These are phyloP conservation scores for Apodemus speciosus DNA, from an alignment of 2,113 vertebrate species.

Conservation along the genomic window DNA sequence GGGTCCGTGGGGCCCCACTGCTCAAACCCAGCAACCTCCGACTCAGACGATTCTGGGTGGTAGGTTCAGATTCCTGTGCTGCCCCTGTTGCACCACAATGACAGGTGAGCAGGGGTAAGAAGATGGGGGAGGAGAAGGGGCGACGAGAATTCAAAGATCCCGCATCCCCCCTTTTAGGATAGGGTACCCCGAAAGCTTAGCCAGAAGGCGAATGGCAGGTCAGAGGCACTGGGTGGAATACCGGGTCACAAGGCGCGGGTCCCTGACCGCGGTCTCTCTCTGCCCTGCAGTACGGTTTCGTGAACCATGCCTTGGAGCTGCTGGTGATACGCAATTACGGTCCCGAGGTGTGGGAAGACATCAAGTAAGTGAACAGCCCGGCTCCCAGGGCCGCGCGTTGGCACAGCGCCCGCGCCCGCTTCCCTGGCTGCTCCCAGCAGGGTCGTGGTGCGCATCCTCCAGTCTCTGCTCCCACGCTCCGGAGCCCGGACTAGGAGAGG, in stretches of 20 bases:
- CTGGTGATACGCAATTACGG: constrained; percentile 98
- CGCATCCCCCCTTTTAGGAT: accelerated
- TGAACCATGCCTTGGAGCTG: constrained; percentile 98
- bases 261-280: constrained; percentile 4
- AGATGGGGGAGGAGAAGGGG: not conserved
- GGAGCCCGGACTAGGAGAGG: not conserved
- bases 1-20: not conserved
- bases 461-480: constrained; percentile 74
- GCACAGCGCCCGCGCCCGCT: not conserved
- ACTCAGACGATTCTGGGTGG: not conserved
- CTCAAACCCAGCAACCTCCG: accelerated
- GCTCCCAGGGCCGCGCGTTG: not conserved
- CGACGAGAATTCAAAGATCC: not conserved
- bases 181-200: not conserved
- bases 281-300: constrained; percentile 94
- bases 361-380: constrained; percentile 91
- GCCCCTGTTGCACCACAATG: not conserved
- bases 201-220: not conserved
- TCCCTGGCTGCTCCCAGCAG: not conserved
- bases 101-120: constrained; percentile 46
- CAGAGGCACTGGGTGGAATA: not conserved
- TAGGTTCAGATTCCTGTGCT: not conserved
- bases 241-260: accelerated
- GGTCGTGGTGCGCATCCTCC: constrained; percentile 17
- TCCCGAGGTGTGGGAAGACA: constrained; percentile 97